Evolutionary conservation across 2,797 vertebrate genomes (phyloP), one percentile per base, ranked within the genome.

Genomic region (Mormyrops attenuatus): DNA sequence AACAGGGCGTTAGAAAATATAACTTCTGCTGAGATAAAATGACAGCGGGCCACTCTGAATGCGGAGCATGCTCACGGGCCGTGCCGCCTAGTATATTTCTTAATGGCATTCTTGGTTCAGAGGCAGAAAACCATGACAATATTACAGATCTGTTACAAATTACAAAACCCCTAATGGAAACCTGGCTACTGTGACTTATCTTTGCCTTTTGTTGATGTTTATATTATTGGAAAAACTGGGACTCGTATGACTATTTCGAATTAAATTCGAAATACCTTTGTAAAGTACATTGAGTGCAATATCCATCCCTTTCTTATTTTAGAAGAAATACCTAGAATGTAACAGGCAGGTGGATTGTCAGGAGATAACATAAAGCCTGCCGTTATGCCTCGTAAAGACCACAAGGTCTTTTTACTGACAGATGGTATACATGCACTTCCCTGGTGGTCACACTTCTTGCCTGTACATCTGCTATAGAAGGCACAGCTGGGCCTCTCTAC

Each of bases 401-500:
- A 47, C 77, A 47, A 82, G 38, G 80, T 84, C 41, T 84, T 84
- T 84, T 84, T 84, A 52, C 47, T 85, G 82, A 85, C 44, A 17
- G 82, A 85, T 52, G 44, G 49, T 9, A n/a, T 47, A 47, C 7
- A 44, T 47, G 41, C 7, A 5, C 30, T 82, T 82, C 17, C 77
- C 20, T 47, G 41, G 77, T 44, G 77, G 41, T 82, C 41, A 47
- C 77, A 82, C 41, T 11, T 47, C 77, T 44, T 82, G 77, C 41
- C 77, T 82, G 77, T 82, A 15, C 13, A 82, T 82, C 17, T 44
- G 17, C 3, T n/a, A 2, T 44, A 26, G 17, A 20, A 63, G 73
- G 73, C 13, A 20, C 30, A 38, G 30, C 60, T 26, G 5, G 17
- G 26, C 13, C 69, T 41, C 73, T 41, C 38, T 44, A 38, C 30